Evolutionary conservation across 1,140 invertebrate species (phyloP).

Genomic region (Sesamia nonagrioides): DNA sequence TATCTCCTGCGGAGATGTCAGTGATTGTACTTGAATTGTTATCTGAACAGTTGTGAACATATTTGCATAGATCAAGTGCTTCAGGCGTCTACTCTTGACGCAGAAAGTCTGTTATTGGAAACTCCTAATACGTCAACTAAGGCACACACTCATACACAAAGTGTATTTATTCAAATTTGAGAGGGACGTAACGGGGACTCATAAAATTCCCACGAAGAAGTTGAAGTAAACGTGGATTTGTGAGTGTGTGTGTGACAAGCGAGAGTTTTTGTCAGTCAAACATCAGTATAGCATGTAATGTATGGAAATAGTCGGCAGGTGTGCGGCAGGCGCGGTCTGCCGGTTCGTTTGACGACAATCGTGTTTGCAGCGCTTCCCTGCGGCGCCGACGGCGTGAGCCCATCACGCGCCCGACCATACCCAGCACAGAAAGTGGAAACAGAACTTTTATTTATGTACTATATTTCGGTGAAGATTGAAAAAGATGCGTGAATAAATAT

Average conservation of each 20-base stretch:
- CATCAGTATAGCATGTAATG: neutral
- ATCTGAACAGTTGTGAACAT: slow-evolving; percentile 39
- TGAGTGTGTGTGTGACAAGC: neutral
- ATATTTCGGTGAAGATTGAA: neutral
- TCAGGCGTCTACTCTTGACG: neutral
- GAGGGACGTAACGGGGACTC: slow-evolving; percentile 1
- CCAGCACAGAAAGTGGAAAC: slow-evolving; percentile 29
- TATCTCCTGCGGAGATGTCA: slow-evolving; percentile 13
- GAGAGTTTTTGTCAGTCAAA: neutral
- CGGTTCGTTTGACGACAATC: slow-evolving; percentile 83
- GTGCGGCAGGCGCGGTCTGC: slow-evolving; percentile 67
- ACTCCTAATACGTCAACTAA: neutral
- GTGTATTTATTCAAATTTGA: neutral
- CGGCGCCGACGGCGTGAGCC: slow-evolving; percentile 60
- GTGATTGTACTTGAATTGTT: slow-evolving; percentile 14
- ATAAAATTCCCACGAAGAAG: too few relatives aligned
- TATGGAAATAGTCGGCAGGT: slow-evolving; percentile 64
- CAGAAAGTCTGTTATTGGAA: neutral
- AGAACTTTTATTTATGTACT: slow-evolving; percentile 19
- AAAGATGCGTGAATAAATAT: too few relatives aligned
- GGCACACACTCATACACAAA: neutral
- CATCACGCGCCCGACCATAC: slow-evolving; percentile 19
- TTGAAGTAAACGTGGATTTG: neutral
- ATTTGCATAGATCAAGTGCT: slow-evolving; percentile 17
- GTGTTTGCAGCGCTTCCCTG: slow-evolving; percentile 68